These are phyloP conservation scores for Lepidostoma basale DNA, from an alignment of 1,140 invertebrate genomes.

Conservation along the genomic window DNA sequence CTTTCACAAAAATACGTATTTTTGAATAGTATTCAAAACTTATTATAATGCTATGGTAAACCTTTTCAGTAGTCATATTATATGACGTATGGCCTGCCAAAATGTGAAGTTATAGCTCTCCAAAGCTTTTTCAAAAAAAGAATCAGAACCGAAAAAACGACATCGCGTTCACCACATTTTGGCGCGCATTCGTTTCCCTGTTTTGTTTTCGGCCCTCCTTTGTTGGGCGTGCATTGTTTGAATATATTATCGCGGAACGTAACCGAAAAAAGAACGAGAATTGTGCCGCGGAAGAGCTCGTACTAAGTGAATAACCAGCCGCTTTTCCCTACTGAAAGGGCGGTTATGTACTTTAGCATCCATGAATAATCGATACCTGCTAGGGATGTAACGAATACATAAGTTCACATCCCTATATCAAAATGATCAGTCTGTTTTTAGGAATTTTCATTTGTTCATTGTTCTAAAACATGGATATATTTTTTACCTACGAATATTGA, in stretches of 20 bases:
- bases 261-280: background rate
- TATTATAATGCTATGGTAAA: no score
- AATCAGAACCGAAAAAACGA: background rate
- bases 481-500: no score
- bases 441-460: no score
- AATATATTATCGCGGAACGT: conserved; percentile 4
- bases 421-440: no score
- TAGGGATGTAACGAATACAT: no score
- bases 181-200: conserved; percentile 8
- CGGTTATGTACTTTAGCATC: background rate
- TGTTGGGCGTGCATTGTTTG: conserved; percentile 4
- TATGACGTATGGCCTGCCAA: no score
- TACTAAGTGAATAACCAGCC: conserved; percentile 11
- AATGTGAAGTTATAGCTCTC: no score
- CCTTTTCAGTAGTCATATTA: no score
- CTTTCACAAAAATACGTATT: no score
- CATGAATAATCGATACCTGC: conserved; percentile 9
- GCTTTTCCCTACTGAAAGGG: background rate
- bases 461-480: no score
- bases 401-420: no score
- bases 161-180: conserved; percentile 12
- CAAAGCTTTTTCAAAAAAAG: background rate
- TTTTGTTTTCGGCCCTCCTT: background rate
- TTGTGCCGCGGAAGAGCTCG: background rate
- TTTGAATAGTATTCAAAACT: no score